Evolutionary conservation across 2,113 vertebrate species (phyloP).

Genomic region (Cyanistes caeruleus): DNA sequence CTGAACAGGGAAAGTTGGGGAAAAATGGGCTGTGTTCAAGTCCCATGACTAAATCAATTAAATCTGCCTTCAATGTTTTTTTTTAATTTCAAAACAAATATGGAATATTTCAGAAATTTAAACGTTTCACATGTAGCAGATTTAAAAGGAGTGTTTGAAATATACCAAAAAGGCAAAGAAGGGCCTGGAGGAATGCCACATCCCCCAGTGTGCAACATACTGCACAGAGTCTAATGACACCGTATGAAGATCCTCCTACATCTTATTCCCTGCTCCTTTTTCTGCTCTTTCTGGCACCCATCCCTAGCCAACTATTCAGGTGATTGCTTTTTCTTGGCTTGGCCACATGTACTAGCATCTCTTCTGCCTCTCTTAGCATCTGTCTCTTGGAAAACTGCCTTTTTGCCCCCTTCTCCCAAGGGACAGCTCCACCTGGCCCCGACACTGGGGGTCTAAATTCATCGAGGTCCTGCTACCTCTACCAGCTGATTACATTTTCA

Average conservation of each 20-base stretch:
- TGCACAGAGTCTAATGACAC: background rate
- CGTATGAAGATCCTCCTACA: constrained; percentile 13
- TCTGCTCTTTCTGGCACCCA: background rate
- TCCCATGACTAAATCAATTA: background rate
- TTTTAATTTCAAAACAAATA: background rate
- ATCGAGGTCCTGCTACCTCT: background rate
- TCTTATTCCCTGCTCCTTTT: background rate
- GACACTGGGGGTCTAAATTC: background rate
- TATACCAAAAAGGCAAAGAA: background rate
- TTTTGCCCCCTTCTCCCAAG: background rate
- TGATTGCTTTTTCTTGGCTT: constrained; percentile 6
- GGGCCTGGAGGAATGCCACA: background rate
- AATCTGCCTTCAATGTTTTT: background rate
- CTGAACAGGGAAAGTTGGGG: background rate
- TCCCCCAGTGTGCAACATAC: background rate
- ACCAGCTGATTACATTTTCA: constrained; percentile 8
- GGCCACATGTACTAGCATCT: background rate
- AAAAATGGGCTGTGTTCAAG: background rate
- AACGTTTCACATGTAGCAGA: background rate
- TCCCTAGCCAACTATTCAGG: background rate
- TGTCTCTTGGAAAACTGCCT: background rate
- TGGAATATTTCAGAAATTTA: background rate
- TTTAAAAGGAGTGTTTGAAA: background rate
- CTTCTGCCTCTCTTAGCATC: background rate
- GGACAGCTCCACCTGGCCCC: background rate